Evolutionary conservation across 2,888 invertebrate species (phyloP), one percentile per base, ranked within the genome.

Genomic region (Odontothrips loti): DNA sequence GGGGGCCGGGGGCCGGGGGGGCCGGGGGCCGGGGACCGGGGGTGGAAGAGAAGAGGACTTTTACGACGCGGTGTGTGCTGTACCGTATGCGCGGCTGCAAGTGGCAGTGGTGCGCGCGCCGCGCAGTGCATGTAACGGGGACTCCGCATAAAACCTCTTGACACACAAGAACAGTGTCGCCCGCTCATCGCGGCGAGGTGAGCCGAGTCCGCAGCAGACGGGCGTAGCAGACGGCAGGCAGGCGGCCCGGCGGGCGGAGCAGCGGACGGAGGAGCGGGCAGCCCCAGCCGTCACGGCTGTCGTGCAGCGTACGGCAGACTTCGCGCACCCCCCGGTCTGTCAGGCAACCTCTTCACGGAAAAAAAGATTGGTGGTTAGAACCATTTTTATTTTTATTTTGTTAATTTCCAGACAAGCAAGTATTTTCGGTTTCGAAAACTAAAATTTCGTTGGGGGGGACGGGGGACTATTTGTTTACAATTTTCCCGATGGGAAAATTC

Each of bases 111-210:
- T n/a, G n/a, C n/a, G n/a, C 51, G 51, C 51, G 20, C 6, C 34
- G n/a, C 51, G 51, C 51, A 58, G 58, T n/a, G 58, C 10, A n/a
- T 58, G 58, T 58, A 58, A 58, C 58, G 58, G 58, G 58, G 58
- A 17, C 58, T 17, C 58, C 15, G 58, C 58, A 58, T 58, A 58
- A 58, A 43, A 58, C 58, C 17, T n/a, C 17, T 58, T 58, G 58
- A 58, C 15, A 51, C 15, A 51, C 51, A 48, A 48, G 48, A n/a
- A 43, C 34, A 43, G 34, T 43, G 34, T 43, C 34, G 34, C 6
- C 3, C 6, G 34, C n/a, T n/a, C n/a, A n/a, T 43, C 3, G 34
- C 34, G 51, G 51, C 20, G 51, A 10, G 51, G 20, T 10, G 51
- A 10, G 51, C 12, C 20, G 51, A 10, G 51, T 3, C 34, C 34